Evolutionary conservation across 2,888 invertebrate species (phyloP), one percentile per base, ranked within the genome.

Genomic region (Metopia argyrocephala): DNA sequence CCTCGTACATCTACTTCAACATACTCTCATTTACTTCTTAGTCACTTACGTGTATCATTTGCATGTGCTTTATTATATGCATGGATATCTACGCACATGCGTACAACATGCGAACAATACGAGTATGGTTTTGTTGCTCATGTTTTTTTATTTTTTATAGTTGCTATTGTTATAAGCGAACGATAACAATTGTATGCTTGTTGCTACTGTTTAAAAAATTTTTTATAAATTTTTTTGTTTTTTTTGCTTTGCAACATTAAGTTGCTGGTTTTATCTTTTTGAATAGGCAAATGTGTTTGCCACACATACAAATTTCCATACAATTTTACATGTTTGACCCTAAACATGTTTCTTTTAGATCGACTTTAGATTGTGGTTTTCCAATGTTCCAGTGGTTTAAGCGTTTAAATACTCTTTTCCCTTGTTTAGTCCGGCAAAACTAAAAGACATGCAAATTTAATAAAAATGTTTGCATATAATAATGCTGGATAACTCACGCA

Each of bases 11-110:
- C n/a, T n/a, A n/a, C n/a, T n/a, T n/a, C n/a, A n/a, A n/a, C n/a
- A n/a, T n/a, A n/a, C n/a, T n/a, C n/a, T n/a, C n/a, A n/a, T n/a
- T n/a, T n/a, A n/a, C n/a, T n/a, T n/a, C 31, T 69, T 59, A 71
- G 23, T 68, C 61, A 79, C 64, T 75, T 69, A 75, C 54, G 61
- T 79, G 75, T 48, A 69, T 54, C 70, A 21, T n/a, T n/a, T n/a
- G n/a, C n/a, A n/a, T n/a, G n/a, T n/a, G n/a, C n/a, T n/a, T n/a
- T n/a, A n/a, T n/a, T n/a, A n/a, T n/a, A n/a, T 45, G 45, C 48
- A 57, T 27, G 12, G 27, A 27, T 69, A 15, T 57, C 64, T 28
- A 69, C 50, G 27, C 57, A 52, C 61, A 56, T 70, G 70, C 70
- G 70, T 70, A 61, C 64, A 74, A 64, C n/a, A n/a, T n/a, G n/a